Percentiles rank a stretch among this genome's conserved stretches.
Conservation (phyloP, 2,113 vertebrate genomes). For the Monopterus albus region DNA sequence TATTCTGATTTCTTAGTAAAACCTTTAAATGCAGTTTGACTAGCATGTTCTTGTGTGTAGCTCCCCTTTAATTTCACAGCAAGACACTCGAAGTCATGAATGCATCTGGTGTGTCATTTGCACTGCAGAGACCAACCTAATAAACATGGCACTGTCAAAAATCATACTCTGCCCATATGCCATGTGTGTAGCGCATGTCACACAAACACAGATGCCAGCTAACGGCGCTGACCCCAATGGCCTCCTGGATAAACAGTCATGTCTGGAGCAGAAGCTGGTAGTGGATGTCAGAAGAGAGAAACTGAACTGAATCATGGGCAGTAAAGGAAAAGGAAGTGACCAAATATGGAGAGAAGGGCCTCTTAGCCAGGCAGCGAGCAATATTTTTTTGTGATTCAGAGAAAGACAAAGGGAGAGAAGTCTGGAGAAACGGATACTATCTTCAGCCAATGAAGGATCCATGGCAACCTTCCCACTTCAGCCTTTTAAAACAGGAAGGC, state of each 20-base stretch:
- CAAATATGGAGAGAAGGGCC: not conserved
- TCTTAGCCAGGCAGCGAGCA: not conserved
- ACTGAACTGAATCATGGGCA: not conserved
- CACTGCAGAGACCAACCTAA: not conserved
- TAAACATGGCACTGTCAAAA: constrained; percentile 18
- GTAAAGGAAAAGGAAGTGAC: not conserved
- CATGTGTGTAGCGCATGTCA: constrained; percentile 1
- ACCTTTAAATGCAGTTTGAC: too few relatives aligned
- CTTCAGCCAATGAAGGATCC: constrained; percentile 35
- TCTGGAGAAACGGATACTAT: constrained; percentile 30
- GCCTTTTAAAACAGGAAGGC: constrained; percentile 18
- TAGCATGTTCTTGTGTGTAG: not conserved
- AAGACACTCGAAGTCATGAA: not conserved
- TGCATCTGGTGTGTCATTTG: constrained; percentile 16
- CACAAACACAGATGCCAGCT: constrained; percentile 10
- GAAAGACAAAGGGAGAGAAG: constrained; percentile 21
- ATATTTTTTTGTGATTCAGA: constrained; percentile 30
- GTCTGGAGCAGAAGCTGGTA: constrained; percentile 22
- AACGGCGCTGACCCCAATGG: constrained; percentile 13
- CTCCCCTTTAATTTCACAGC: not conserved
- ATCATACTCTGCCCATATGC: constrained; percentile 23
- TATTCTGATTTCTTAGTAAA: too few relatives aligned
- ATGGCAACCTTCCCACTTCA: constrained; percentile 56
- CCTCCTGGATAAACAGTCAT: constrained; percentile 37
- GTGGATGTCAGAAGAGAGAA: constrained; percentile 10